Percentiles rank a stretch among this genome's conserved stretches.
Evolutionary conservation across 2,888 invertebrate genomes (phyloP).

Genomic region (Drosophila nigritarsus): DNA sequence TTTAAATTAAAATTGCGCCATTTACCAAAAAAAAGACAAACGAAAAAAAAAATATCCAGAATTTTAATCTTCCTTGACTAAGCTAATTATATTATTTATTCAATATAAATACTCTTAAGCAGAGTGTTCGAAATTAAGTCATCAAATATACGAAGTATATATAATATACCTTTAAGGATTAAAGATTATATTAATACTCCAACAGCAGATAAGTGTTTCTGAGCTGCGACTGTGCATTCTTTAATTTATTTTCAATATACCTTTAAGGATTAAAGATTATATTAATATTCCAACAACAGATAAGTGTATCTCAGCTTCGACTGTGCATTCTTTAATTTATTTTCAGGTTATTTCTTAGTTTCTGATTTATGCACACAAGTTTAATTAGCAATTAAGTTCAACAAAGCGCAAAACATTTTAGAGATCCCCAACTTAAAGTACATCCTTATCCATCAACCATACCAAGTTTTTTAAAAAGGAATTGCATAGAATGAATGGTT

Average conservation of each 20-base stretch:
- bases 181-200: not conserved
- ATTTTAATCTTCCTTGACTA: conserved; percentile 16
- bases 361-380: conserved; percentile 28
- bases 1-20: conserved; percentile 56
- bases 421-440: not conserved
- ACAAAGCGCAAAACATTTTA: conserved; percentile 2
- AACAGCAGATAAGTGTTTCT: not conserved
- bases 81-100: not conserved
- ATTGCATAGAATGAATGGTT: not conserved
- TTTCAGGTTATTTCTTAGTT: conserved; percentile 23
- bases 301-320: conserved; percentile 1
- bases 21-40: conserved; percentile 26
- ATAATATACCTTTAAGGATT: not conserved
- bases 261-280: not conserved
- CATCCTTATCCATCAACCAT: not conserved
- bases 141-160: too few species aligned
- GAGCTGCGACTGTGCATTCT: not conserved
- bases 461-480: not conserved
- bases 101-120: not conserved
- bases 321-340: not conserved
- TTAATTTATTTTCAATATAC: conserved; percentile 1
- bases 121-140: not conserved
- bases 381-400: conserved; percentile 52
- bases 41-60: conserved; percentile 25
- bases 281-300: not conserved